Evolutionary conservation across 2,113 vertebrate species (phyloP).

Genomic region (Tychaedon coryphoeus): DNA sequence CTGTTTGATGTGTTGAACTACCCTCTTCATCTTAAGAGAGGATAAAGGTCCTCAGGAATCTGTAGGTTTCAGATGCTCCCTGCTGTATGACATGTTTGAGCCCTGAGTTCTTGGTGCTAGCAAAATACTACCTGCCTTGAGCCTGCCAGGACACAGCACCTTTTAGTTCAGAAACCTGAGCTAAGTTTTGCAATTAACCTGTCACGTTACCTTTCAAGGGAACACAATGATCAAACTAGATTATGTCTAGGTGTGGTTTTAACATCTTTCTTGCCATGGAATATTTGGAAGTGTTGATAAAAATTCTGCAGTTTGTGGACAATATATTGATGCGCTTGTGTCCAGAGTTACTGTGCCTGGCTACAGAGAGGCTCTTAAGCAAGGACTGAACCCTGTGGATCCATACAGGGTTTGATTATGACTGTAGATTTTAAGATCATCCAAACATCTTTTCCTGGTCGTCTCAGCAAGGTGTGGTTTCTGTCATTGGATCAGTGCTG

Average conservation of each 20-base stretch:
- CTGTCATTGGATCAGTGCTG: neutral
- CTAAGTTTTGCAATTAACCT: neutral
- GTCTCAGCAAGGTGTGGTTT: neutral
- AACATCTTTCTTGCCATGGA: neutral
- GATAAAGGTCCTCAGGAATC: neutral
- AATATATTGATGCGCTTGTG: neutral
- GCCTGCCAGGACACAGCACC: neutral
- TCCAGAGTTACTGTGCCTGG: neutral
- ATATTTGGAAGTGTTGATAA: neutral
- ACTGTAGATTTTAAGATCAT: neutral
- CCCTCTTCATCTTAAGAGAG: neutral
- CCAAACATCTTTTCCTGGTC: neutral
- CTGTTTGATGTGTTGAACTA: neutral
- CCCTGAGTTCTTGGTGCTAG: neutral
- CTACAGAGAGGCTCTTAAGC: neutral
- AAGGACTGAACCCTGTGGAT: neutral
- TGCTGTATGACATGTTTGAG: neutral
- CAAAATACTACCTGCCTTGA: neutral
- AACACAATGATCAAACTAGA: neutral
- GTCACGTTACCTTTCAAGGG: neutral
- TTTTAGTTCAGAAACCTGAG: slow-evolving; percentile 9
- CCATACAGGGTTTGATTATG: neutral
- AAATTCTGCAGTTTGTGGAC: neutral
- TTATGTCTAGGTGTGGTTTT: neutral
- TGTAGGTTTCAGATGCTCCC: neutral